Conservation (phyloP, 2,797 vertebrate genomes). For the Mustela erminea region DNA sequence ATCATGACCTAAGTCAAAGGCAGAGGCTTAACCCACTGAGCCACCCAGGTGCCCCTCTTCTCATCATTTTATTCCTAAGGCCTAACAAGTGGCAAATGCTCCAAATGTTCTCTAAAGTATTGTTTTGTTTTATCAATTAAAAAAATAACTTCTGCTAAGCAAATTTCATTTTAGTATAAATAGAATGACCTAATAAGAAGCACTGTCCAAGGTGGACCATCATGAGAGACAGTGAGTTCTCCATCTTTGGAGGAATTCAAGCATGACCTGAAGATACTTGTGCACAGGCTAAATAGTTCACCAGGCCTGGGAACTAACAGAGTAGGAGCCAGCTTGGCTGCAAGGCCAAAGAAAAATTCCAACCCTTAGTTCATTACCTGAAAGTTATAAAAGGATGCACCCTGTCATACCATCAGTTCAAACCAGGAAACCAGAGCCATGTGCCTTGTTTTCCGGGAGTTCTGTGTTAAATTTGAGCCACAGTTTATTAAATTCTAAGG, state of each 20-base stretch:
- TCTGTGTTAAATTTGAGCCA: not conserved
- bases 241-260: not conserved
- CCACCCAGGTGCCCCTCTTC: not conserved
- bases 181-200: not conserved
- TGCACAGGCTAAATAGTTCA: not conserved
- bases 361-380: not conserved
- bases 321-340: not conserved
- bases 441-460: not conserved
- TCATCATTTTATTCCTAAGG: slow-evolving; percentile 10
- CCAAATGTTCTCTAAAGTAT: not conserved
- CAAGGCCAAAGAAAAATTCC: not conserved
- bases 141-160: not conserved
- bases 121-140: not conserved
- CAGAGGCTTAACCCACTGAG: too few species aligned
- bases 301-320: not conserved
- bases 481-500: not conserved
- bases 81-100: not conserved
- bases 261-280: not conserved
- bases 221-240: not conserved
- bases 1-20: too few species aligned
- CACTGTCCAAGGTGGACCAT: not conserved
- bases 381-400: not conserved
- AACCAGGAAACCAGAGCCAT: not conserved
- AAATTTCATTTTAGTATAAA: not conserved
- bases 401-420: not conserved